Percentiles rank a stretch among this genome's conserved stretches.
Evolutionary conservation across 2,888 invertebrate genomes (phyloP).

Genomic region (Salpingus planirostris): DNA sequence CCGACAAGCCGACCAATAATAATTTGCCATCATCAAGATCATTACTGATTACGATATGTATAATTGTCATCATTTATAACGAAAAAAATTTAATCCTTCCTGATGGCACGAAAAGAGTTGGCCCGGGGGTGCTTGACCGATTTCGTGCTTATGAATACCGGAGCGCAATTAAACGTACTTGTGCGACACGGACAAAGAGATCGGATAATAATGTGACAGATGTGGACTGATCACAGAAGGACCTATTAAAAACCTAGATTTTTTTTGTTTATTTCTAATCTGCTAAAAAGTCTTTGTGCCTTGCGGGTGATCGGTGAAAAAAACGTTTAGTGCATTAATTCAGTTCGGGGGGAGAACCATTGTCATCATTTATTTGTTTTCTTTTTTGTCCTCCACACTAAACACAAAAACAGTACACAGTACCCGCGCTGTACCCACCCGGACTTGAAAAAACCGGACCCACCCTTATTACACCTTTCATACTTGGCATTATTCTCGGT

Average conservation of each 20-base stretch:
- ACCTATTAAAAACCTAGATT: conserved; percentile 15
- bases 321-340: conserved; percentile 17
- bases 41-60: background rate
- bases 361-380: too few species aligned
- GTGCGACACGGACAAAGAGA: conserved; percentile 18
- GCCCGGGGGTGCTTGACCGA: conserved; percentile 19
- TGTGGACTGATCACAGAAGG: conserved; percentile 26
- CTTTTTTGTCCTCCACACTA: too few species aligned
- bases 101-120: too few species aligned
- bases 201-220: conserved; percentile 26
- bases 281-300: conserved; percentile 20
- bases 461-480: too few species aligned
- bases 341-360: conserved; percentile 11
- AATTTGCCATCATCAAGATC: background rate
- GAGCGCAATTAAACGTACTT: conserved; percentile 16
- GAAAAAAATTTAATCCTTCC: too few species aligned
- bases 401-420: too few species aligned
- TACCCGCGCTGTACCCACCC: too few species aligned
- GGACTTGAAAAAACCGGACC: too few species aligned
- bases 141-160: conserved; percentile 18
- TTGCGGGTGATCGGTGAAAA: conserved; percentile 19
- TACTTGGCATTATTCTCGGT: too few species aligned
- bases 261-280: conserved; percentile 25
- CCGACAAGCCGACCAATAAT: conserved; percentile 1
- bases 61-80: background rate